Conservation (phyloP, 1,140 invertebrate genomes). For the Linepithema humile region DNA sequence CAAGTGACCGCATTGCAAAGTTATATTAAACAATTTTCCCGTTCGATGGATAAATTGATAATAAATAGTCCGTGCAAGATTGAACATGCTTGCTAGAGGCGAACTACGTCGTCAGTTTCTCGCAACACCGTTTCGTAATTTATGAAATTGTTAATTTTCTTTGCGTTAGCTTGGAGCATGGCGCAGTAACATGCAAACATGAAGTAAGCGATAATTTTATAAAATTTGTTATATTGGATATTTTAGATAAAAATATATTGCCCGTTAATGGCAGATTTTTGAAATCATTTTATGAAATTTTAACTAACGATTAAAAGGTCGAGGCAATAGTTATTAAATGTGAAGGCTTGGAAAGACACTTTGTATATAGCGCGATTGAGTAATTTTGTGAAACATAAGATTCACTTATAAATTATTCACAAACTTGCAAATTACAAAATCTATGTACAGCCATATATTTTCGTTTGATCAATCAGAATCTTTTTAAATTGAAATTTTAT, state of each 20-base stretch:
- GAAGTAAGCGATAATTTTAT: background rate
- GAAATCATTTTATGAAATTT: no score
- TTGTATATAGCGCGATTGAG: no score
- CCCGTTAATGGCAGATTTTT: no score
- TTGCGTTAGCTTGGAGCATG: background rate
- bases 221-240: background rate
- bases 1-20: background rate
- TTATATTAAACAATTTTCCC: slow-evolving; percentile 19
- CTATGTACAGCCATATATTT: background rate
- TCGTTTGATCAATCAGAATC: background rate
- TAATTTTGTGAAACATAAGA: no score
- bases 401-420: background rate
- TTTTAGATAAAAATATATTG: background rate
- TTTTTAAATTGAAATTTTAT: background rate
- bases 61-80: slow-evolving; percentile 7
- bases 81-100: background rate
- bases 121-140: slow-evolving; percentile 17
- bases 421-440: no score
- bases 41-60: background rate
- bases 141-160: slow-evolving; percentile 48
- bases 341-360: no score
- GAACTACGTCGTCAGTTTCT: background rate
- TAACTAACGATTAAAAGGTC: no score
- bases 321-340: no score
- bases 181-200: background rate